Evolutionary conservation across 2,888 invertebrate genomes (phyloP).

Genomic region (Patella depressa): DNA sequence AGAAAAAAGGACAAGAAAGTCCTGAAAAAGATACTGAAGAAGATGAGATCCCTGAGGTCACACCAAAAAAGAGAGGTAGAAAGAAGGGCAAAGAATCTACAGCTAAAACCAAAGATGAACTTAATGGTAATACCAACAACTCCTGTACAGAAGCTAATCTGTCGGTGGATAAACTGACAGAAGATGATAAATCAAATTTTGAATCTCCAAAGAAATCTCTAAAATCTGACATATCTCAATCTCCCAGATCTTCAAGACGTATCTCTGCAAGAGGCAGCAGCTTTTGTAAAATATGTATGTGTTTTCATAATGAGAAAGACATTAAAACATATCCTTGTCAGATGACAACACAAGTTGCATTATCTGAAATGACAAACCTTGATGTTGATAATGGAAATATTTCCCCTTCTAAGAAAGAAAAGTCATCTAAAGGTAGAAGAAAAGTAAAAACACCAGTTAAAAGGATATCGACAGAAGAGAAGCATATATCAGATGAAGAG

Average conservation of each 20-base stretch:
- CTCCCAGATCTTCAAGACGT: slow-evolving; percentile 3
- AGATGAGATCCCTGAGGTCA: background rate
- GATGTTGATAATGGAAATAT: background rate
- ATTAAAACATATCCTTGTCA: background rate
- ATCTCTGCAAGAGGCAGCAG: background rate
- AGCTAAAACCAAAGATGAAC: background rate
- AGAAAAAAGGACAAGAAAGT: background rate
- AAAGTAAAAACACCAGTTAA: slow-evolving; percentile 4
- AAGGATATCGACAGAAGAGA: background rate
- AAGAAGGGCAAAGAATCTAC: background rate
- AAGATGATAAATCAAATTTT: background rate
- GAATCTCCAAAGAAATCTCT: background rate
- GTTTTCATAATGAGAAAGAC: slow-evolving; percentile 4
- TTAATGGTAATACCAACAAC: background rate
- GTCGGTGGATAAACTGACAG: background rate
- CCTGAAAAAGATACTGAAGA: background rate
- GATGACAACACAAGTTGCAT: background rate
- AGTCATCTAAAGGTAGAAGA: background rate
- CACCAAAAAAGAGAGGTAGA: background rate
- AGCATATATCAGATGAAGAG: background rate
- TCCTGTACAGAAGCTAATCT: background rate
- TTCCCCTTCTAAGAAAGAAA: background rate
- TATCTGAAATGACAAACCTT: background rate
- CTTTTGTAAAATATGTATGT: slow-evolving; percentile 3
- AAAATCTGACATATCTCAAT: background rate